Evolutionary conservation across 2,113 vertebrate genomes (phyloP).

Genomic region (Illadopsis cleaveri): DNA sequence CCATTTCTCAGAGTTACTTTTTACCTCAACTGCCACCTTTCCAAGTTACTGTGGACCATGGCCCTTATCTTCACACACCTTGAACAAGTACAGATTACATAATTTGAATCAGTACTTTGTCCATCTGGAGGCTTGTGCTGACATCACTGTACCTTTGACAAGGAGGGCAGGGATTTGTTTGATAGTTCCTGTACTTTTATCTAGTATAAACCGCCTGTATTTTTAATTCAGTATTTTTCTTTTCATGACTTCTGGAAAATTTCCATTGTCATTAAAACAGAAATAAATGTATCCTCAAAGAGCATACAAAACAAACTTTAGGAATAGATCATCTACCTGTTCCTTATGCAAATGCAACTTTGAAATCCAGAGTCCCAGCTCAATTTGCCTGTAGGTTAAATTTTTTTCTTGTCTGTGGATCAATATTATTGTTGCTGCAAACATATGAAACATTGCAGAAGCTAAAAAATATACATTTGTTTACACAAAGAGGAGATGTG

Average conservation of each 20-base stretch:
- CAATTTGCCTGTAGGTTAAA: neutral
- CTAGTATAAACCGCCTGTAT: neutral
- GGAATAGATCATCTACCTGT: neutral
- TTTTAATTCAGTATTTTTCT: neutral
- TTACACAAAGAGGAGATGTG: neutral
- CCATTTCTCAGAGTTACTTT: neutral
- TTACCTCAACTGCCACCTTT: neutral
- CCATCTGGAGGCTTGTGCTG: neutral
- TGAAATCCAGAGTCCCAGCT: neutral
- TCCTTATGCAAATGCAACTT: neutral
- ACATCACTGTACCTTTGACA: neutral
- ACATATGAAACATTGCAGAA: neutral
- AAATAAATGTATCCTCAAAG: neutral
- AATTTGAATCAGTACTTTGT: constrained; percentile 2
- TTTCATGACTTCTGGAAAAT: neutral
- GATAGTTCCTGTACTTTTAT: neutral
- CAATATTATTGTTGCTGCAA: neutral
- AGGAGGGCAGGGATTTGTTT: neutral
- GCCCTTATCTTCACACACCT: neutral
- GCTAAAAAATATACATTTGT: neutral
- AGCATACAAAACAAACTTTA: neutral
- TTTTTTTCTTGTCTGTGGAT: neutral
- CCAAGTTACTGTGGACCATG: neutral
- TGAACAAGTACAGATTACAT: neutral
- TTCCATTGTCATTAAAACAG: neutral